Evolutionary conservation across 2,797 vertebrate genomes (phyloP).

Genomic region (Pristis pectinata): DNA sequence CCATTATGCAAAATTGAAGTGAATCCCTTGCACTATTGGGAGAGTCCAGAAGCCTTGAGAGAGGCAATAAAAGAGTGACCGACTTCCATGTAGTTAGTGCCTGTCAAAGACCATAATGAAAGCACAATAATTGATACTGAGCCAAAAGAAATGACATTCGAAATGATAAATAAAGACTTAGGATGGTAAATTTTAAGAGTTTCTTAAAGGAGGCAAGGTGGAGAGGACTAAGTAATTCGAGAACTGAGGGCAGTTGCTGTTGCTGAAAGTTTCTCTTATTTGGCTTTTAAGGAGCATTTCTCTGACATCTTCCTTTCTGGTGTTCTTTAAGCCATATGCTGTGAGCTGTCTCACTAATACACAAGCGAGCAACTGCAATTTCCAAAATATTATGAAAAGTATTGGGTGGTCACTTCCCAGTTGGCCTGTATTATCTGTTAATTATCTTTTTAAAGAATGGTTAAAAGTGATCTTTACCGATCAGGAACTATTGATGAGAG

Average conservation of each 20-base stretch:
- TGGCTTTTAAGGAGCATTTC: background rate
- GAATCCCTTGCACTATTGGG: background rate
- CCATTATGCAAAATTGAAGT: background rate
- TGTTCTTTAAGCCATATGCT: background rate
- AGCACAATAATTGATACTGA: background rate
- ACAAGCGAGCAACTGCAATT: background rate
- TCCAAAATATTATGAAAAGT: background rate
- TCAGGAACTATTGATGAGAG: background rate
- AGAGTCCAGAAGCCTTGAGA: background rate
- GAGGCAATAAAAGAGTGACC: too few relatives aligned
- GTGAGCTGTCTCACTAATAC: too few relatives aligned
- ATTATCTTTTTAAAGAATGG: background rate
- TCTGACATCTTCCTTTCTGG: too few relatives aligned
- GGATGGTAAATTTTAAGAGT: background rate
- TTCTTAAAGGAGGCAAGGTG: background rate
- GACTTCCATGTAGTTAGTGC: too few relatives aligned
- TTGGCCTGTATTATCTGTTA: background rate
- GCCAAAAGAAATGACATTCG: background rate
- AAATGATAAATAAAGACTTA: background rate
- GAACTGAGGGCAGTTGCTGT: background rate
- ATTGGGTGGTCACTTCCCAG: background rate
- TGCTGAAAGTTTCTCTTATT: background rate
- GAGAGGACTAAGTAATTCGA: background rate
- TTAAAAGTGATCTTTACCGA: background rate
- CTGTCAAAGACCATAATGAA: background rate